phyloP scores from a whole-genome alignment of 53 echinoderm and acorn worm species.

The Luidia sarsii region DNA sequence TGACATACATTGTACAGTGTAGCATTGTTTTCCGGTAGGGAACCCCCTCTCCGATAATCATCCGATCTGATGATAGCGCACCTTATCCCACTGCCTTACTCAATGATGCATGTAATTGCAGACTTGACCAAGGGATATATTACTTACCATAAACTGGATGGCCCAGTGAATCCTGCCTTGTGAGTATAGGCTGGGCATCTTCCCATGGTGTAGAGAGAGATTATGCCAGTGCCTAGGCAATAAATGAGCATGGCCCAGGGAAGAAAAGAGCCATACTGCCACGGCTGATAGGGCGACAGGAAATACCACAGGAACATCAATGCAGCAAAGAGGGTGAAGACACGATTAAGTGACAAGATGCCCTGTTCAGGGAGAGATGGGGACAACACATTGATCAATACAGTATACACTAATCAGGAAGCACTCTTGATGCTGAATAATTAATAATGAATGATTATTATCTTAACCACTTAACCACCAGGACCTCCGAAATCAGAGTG shows the following conservation, averaged over 20 bases:
- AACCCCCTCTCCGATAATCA: too few relatives aligned
- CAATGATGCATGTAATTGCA: too few relatives aligned
- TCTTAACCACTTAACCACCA: too few relatives aligned
- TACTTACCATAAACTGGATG: constrained; percentile 89
- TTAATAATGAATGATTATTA: too few relatives aligned
- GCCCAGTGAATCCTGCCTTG: constrained; percentile 87
- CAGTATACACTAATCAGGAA: too few relatives aligned
- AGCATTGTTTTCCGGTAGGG: too few relatives aligned
- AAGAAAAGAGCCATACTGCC: constrained; percentile 44
- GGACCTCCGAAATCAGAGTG: too few relatives aligned
- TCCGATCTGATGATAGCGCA: too few relatives aligned
- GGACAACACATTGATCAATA: too few relatives aligned
- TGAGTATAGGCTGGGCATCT: constrained; percentile 88
- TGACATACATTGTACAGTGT: neutral
- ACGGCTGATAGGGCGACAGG: constrained; percentile 42
- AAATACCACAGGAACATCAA: constrained; percentile 85
- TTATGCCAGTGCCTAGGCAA: constrained; percentile 64
- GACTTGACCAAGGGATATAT: too few relatives aligned
- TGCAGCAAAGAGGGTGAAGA: constrained; percentile 81
- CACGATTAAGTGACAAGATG: constrained; percentile 70
- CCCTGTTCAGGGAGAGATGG: constrained; percentile 55
- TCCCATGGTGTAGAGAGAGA: constrained; percentile 69
- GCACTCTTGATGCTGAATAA: too few relatives aligned
- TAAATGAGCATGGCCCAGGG: constrained; percentile 60
- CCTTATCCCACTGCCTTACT: too few relatives aligned